A percentile compares a stretch with the other conserved stretches of the same genome.
These are phyloP conservation scores for Rhinogobio ventralis DNA, from an alignment of 2,797 vertebrate species.

Conservation along the genomic window DNA sequence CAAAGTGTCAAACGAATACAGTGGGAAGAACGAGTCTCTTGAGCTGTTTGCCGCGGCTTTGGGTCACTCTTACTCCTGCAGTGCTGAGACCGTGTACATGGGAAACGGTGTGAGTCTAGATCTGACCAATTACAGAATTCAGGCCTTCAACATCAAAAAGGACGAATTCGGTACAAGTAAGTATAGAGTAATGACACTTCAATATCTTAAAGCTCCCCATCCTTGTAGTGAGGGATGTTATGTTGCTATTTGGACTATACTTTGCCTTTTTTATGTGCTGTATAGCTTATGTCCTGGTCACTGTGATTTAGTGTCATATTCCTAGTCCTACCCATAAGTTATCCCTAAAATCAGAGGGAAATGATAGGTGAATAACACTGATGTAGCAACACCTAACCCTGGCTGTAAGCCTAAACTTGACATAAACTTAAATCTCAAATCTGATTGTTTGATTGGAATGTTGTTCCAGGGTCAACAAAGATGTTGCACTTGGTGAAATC, in stretches of 20 bases:
- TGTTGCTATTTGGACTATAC: neutral
- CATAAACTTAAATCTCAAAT: neutral
- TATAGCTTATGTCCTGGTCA: neutral
- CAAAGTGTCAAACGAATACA: neutral
- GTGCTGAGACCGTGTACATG: conserved; percentile 61
- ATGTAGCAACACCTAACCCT: neutral
- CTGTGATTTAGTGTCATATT: neutral
- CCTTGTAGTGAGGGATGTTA: neutral
- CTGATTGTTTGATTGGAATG: neutral
- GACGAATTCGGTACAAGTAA: conserved; percentile 70
- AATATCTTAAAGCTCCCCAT: neutral
- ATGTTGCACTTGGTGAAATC: neutral
- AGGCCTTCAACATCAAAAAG: conserved; percentile 75
- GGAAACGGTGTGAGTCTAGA: conserved; percentile 68
- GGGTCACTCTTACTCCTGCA: conserved; percentile 78
- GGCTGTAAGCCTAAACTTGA: neutral
- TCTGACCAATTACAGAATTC: conserved; percentile 62
- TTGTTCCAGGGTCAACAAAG: neutral
- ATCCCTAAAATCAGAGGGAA: neutral
- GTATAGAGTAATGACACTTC: conserved; percentile 50
- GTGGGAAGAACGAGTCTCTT: conserved; percentile 30
- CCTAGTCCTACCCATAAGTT: neutral
- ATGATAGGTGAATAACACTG: neutral
- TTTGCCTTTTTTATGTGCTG: neutral
- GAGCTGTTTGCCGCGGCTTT: conserved; percentile 66